Evolutionary conservation across 2,797 vertebrate species (phyloP), one percentile per base, ranked within the genome.

Genomic region (Gymnoscopelus microlampas): DNA sequence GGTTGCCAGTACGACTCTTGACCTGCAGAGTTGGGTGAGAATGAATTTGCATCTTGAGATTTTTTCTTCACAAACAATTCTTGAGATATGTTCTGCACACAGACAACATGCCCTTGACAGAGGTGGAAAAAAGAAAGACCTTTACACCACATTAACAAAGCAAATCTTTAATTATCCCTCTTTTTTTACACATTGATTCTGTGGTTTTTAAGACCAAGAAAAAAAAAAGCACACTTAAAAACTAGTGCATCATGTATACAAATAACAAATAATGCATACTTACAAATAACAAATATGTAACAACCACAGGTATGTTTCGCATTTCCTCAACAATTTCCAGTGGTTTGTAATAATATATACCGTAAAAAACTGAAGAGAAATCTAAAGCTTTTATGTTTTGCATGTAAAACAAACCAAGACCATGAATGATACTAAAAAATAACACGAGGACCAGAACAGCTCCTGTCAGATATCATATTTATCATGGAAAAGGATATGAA

Each of bases 171-270:
- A 9, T 44, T 44, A 44, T 44, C 39, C 39, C 8, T 44, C 39
- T 44, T 44, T 44, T 10, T 44, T 75, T 56, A 61, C 69, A 63
- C 73, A 60, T 71, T 74, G 6, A 14, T 58, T 50, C 58, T 49
- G 15, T 66, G 39, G n/a, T 61, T 50, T 66, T 62, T 55, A 14
- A 50, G 68, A 54, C 59, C 44, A 54, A 60, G 24, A 76, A 73
- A 75, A 80, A 76, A 74, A 62, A 35, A 77, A 80, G 60, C 71
- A 79, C 70, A 75, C 76, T 63, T 74, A 66, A 82, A 55, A 82
- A 79, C 70, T 74, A 74, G 75, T 67, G 71, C 60, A n/a, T n/a
- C n/a, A 61, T 71, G 65, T 61, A 71, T 74, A 68, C 75, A 80
- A 78, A 68, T 63, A 70, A 60, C 53, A 65, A 72, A 79, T 63